Percentiles rank a stretch among this genome's conserved stretches.
phyloP scores from a whole-genome alignment of 2,113 vertebrate species.

The Merops nubicus region DNA sequence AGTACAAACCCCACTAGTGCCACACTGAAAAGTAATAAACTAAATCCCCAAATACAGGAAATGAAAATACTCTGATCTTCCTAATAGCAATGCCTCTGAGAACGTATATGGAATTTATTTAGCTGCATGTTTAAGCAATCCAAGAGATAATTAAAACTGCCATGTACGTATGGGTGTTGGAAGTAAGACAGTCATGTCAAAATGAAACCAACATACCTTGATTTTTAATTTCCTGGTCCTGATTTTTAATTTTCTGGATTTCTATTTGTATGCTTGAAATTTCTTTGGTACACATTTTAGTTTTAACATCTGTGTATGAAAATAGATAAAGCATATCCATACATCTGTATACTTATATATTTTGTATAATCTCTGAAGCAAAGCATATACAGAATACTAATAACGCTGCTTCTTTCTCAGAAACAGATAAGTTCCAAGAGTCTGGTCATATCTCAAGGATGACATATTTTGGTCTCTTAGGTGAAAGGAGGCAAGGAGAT shows the following conservation, averaged over 20 bases:
- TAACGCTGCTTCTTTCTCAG: not conserved
- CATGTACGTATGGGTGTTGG: not conserved
- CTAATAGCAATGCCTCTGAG: not conserved
- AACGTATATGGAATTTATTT: not conserved
- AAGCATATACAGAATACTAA: not conserved
- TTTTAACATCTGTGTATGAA: not conserved
- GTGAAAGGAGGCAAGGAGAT: conserved; percentile 6
- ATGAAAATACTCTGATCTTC: conserved; percentile 14
- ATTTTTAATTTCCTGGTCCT: not conserved
- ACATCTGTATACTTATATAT: not conserved
- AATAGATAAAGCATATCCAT: not conserved
- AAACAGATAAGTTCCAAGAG: not conserved
- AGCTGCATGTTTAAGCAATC: not conserved
- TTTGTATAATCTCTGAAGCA: not conserved
- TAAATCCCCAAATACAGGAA: conserved; percentile 37
- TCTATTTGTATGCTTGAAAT: not conserved
- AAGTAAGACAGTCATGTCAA: not conserved
- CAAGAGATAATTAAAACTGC: not conserved
- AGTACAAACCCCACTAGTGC: not conserved
- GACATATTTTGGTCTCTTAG: conserved; percentile 29
- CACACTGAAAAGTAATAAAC: not conserved
- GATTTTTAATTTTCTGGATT: not conserved
- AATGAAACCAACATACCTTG: not conserved
- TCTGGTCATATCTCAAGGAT: conserved; percentile 13
- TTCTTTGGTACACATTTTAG: not conserved